Conservation (phyloP, 2,888 invertebrate genomes). For the Caenorhabditis drosophilae region DNA sequence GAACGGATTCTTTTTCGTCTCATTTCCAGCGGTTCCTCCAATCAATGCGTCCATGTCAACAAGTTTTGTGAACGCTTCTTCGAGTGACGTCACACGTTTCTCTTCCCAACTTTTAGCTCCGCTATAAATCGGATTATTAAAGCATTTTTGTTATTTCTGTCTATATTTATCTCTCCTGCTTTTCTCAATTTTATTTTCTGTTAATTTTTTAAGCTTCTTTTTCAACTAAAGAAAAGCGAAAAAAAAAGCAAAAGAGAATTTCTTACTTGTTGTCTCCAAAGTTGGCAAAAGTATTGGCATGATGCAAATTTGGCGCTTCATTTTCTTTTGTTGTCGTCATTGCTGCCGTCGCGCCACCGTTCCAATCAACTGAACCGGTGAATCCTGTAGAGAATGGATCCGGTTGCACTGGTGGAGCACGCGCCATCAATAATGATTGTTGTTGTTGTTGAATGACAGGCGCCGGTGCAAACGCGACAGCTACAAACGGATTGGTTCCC, state of each 20-base stretch:
- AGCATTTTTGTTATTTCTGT: not conserved
- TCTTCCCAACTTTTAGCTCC: constrained; percentile 30
- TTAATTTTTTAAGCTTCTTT: too few species aligned
- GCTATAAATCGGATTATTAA: too few species aligned
- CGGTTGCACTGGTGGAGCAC: constrained; percentile 7
- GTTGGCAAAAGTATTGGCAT: constrained; percentile 45
- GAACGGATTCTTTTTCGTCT: constrained; percentile 66
- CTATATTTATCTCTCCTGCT: not conserved
- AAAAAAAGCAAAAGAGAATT: not conserved
- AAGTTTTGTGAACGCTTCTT: constrained; percentile 67
- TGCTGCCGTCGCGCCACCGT: constrained; percentile 19
- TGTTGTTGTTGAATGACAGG: constrained; percentile 2
- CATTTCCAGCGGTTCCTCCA: constrained; percentile 38
- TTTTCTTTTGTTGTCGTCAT: constrained; percentile 48
- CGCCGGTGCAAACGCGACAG: constrained; percentile 17
- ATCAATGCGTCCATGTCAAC: constrained; percentile 67
- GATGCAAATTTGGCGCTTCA: constrained; percentile 40
- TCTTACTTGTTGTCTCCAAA: constrained; percentile 40
- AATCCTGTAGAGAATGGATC: constrained; percentile 21
- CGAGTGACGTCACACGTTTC: constrained; percentile 59
- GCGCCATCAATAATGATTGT: constrained; percentile 1
- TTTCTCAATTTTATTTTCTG: too few species aligned
- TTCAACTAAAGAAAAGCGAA: too few species aligned
- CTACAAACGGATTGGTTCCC: constrained; percentile 58
- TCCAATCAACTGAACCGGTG: constrained; percentile 24